Base-by-base conservation (phyloP, 2,888 invertebrate species). In the Ametastegia equiseti region DNA sequence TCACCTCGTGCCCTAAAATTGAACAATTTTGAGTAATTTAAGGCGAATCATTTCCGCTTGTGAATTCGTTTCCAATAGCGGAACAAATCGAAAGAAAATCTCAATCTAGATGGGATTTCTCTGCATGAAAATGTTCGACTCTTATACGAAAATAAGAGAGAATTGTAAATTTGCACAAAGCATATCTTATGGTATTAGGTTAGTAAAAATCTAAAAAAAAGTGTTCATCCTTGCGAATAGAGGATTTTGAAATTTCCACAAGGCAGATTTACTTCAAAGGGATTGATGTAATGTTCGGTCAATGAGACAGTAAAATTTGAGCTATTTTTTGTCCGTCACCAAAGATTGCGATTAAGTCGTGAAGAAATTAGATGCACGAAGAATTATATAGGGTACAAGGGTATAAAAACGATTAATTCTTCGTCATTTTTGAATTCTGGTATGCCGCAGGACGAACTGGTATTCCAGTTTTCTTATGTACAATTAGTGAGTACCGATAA, bases 181-280 rank as follows among this genome's bases (percentile, higher is more conserved):
- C 4, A 67, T 39, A 36, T 23, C n/a, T 67, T 0, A 9, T 39
- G 11, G 60, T 60, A 39, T 39, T 13, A 36, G 13, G 39, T 67
- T 19, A 23, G n/a, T n/a, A n/a, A n/a, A n/a, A 67, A 67, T 36
- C 19, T 67, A 39, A 36, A 33, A 19, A 65, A 67, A 67, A 67
- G 39, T 60, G 4, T 7, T 1, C 60, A 60, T 19, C 19, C 19
- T 67, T 19, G 6, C 0, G n/a, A 30, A 15, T 60, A 60, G 4
- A 13, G 30, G 15, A 60, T 30, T 60, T 30, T 60, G 30, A 2
- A 30, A 60, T 30, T 60, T 60, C 19, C 27, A n/a, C 23, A 11
- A 2, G n/a, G 50, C 50, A 5, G n/a, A n/a, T 19, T 15, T 57
- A 19, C 0, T 19, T 11, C 2, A 3, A 19, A 19, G n/a, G 11